phyloP scores from a whole-genome alignment of 2,797 vertebrate species.

The Rhinophrynus dorsalis region DNA sequence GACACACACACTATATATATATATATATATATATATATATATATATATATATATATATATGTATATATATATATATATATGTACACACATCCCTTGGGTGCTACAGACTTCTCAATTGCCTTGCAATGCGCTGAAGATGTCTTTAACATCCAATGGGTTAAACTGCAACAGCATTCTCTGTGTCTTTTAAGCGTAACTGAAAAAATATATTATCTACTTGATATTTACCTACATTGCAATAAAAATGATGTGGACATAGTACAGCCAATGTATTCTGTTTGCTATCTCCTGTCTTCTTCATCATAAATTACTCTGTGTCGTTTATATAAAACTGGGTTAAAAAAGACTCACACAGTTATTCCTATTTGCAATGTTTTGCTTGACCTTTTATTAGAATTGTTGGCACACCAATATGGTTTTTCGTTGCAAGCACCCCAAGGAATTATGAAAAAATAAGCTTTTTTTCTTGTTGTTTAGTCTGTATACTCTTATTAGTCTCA shows the following conservation, averaged over 20 bases:
- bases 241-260: neutral
- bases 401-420: conserved; percentile 72
- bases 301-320: conserved; percentile 55
- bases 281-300: conserved; percentile 5
- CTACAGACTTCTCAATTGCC: no score
- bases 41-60: no score
- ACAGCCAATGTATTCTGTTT: neutral
- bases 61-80: no score
- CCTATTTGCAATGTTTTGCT: conserved; percentile 67
- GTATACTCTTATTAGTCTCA: conserved; percentile 81
- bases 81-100: no score
- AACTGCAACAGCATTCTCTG: neutral
- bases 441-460: conserved; percentile 80
- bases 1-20: no score
- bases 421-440: conserved; percentile 73
- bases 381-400: conserved; percentile 80
- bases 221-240: neutral
- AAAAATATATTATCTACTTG: neutral
- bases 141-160: neutral
- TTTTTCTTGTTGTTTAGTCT: conserved; percentile 73
- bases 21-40: no score
- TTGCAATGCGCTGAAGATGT: no score
- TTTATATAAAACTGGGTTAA: conserved; percentile 59
- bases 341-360: conserved; percentile 58
- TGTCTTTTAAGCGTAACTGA: neutral